Base-by-base conservation (phyloP, 1,140 invertebrate genomes). In the Fopius arisanus region DNA sequence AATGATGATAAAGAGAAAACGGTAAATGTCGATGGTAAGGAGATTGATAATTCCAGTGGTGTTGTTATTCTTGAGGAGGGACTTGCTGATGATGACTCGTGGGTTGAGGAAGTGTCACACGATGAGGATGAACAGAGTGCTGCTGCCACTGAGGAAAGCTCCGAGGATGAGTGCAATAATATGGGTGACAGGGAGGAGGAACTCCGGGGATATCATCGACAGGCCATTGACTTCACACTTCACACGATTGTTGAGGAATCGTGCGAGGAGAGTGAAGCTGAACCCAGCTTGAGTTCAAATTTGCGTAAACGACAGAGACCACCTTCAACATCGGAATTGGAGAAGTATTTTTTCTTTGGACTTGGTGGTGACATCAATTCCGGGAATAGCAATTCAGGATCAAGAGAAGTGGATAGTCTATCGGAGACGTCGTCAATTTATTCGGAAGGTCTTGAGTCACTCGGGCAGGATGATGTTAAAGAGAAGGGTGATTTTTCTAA, bases 231-330 rank as follows among this genome's bases (percentile, higher is more conserved):
- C 84, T 96, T 97, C 77, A 96, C 95, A 0, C 87, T 98, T 65
- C 96, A 97, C 78, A 98, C 96, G 0, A 98, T 98, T 77, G 92
- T 96, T 0, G 96, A 98, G 88, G 96, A 97, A 84, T 96, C 95
- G 74, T 97, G 96, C 82, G 96, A 97, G 85, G 96, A 97, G 84
- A 96, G 92, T 83, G 94, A 94, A 85, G 91, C 92, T 54, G 94
- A 94, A 80, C 90, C 89, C 43, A 89, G 85, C 71, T 21, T 83
- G 4, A 79, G 80, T 1, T 69, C 82, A 0, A 89, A 81, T 33
- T 88, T 87, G 1, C 82, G 78, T 29, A 89, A 89, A 78, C 91
- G 91, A 76, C 88, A 85, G 40, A 87, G 91, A 67, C 92, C 92
- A 19, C 89, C 91, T 31, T 94, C 92, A 1, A 91, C 94, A 0